These are phyloP conservation scores for Amiota communis DNA, from an alignment of 2,888 invertebrate genomes.

Conservation along the genomic window DNA sequence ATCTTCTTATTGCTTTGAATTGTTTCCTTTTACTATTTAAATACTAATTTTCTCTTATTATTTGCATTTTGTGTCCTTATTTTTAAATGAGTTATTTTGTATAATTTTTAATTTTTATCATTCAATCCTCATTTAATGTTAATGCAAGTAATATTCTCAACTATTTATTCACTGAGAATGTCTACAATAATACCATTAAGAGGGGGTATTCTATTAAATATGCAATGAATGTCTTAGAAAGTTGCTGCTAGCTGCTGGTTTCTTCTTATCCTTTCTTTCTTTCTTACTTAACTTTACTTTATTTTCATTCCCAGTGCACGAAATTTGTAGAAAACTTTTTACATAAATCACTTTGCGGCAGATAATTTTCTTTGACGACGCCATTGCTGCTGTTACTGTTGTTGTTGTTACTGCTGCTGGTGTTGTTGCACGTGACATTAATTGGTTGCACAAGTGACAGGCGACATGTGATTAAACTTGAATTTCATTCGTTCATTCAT, in stretches of 20 bases:
- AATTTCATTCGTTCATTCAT: slow-evolving; percentile 56
- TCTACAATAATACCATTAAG: too few species aligned
- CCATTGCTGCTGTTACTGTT: background rate
- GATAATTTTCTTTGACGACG: background rate
- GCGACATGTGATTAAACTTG: slow-evolving; percentile 44
- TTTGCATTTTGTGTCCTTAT: slow-evolving; percentile 11
- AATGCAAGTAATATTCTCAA: too few species aligned
- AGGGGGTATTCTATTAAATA: too few species aligned
- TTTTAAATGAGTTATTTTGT: too few species aligned
- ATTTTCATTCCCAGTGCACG: slow-evolving; percentile 41
- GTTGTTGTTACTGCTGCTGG: too few species aligned
- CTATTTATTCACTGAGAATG: too few species aligned
- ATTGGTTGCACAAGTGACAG: slow-evolving; percentile 60
- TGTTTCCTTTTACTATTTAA: too few species aligned
- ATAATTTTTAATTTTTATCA: too few species aligned
- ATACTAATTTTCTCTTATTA: slow-evolving; percentile 1
- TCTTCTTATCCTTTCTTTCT: slow-evolving; percentile 4
- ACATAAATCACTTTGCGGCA: slow-evolving; percentile 18
- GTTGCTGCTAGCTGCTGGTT: slow-evolving; percentile 18
- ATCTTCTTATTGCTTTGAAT: too few species aligned
- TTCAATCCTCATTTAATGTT: too few species aligned
- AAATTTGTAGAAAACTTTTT: slow-evolving; percentile 12
- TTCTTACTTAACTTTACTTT: slow-evolving; percentile 38
- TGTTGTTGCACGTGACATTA: slow-evolving; percentile 48
- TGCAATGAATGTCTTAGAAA: too few species aligned